A percentile compares a stretch with the other conserved stretches of the same genome.
Conservation (phyloP, 2,797 vertebrate species). For the Sebastes reedi region DNA sequence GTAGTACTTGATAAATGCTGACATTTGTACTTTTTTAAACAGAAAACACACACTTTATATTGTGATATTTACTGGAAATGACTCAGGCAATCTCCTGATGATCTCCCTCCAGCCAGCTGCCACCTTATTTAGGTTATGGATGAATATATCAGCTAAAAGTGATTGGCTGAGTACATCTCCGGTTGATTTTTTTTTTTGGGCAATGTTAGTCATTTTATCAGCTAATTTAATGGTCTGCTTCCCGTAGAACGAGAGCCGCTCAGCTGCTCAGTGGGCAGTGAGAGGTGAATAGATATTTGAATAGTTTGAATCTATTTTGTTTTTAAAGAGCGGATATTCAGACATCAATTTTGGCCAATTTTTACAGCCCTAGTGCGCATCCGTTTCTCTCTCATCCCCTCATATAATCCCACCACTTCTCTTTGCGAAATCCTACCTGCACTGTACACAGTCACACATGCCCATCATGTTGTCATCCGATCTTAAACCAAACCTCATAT, state of each 20-base stretch:
- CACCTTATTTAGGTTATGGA: too few relatives aligned
- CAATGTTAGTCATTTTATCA: too few relatives aligned
- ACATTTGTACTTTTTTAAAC: background rate
- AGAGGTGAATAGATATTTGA: background rate
- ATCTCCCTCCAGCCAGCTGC: too few relatives aligned
- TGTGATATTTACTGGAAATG: background rate
- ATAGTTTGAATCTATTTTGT: background rate
- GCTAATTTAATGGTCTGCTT: background rate
- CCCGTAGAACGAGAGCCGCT: background rate
- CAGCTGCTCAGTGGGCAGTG: background rate
- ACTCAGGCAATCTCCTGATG: background rate
- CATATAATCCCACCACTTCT: background rate
- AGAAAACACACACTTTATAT: background rate
- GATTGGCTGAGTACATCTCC: too few relatives aligned
- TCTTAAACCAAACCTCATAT: constrained; percentile 1
- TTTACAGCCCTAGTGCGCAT: background rate
- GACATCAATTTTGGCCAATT: background rate
- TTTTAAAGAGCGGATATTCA: background rate
- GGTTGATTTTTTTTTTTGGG: too few relatives aligned
- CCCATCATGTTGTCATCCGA: background rate
- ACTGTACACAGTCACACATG: background rate
- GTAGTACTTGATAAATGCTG: background rate
- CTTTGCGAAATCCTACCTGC: background rate
- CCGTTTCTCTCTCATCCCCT: background rate
- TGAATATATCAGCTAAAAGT: too few relatives aligned